These are phyloP conservation scores for Isaurus tuberculatus DNA, from an alignment of 92 coral and sea anemone species.

Conservation along the genomic window DNA sequence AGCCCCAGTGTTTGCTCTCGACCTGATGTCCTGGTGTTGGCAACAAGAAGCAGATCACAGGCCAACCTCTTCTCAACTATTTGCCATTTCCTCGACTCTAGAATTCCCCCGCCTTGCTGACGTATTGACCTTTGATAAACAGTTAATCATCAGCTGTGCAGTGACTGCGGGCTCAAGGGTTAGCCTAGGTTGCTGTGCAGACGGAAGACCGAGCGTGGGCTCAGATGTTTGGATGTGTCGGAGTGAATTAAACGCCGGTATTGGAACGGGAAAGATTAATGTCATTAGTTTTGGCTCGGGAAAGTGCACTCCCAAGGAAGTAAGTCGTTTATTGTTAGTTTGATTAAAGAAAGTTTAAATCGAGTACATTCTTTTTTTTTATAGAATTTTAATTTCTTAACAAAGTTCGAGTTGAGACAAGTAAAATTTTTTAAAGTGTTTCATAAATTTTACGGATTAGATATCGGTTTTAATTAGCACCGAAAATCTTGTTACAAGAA, in stretches of 20 bases:
- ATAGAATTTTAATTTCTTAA: too few relatives aligned
- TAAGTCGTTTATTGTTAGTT: too few relatives aligned
- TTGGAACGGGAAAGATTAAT: constrained; percentile 82
- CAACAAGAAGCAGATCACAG: constrained; percentile 92
- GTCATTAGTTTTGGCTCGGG: constrained; percentile 85
- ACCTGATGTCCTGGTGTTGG: constrained; percentile 99
- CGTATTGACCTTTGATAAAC: constrained; percentile 93
- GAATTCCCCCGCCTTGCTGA: constrained; percentile 96
- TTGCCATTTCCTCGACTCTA: constrained; percentile 76
- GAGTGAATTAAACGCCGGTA: constrained; percentile 83
- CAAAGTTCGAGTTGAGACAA: too few relatives aligned
- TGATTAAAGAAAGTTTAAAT: too few relatives aligned
- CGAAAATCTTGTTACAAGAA: too few relatives aligned
- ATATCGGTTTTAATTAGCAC: too few relatives aligned
- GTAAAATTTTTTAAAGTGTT: too few relatives aligned
- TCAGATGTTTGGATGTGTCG: constrained; percentile 98
- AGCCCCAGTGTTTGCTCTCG: constrained; percentile 92
- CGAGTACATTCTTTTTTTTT: too few relatives aligned
- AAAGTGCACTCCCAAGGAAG: constrained; percentile 86
- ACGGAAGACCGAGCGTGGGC: constrained; percentile 92
- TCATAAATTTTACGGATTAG: too few relatives aligned
- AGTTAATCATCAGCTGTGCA: constrained; percentile 86
- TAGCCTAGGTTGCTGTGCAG: constrained; percentile 88
- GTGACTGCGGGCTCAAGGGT: constrained; percentile 96
- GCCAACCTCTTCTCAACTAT: constrained; percentile 91